A percentile compares a stretch with the other conserved stretches of the same genome.
Evolutionary conservation across 2,797 vertebrate species (phyloP).

Genomic region (Acomys russatus): DNA sequence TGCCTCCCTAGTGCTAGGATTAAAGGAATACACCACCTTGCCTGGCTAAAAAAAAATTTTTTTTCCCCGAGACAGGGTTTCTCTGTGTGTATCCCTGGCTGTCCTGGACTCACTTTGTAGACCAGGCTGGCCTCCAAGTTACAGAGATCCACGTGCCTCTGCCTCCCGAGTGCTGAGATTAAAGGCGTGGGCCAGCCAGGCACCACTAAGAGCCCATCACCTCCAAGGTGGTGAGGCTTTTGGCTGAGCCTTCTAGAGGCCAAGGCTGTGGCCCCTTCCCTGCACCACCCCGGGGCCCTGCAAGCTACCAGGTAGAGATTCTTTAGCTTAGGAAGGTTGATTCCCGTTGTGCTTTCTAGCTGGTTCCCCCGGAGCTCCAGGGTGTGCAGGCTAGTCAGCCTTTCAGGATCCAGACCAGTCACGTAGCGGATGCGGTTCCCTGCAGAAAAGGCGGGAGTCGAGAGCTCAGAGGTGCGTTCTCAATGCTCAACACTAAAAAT

Average conservation of each 20-base stretch:
- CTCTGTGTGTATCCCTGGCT: too few species aligned
- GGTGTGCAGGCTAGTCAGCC: constrained; percentile 91
- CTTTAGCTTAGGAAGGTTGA: constrained; percentile 93
- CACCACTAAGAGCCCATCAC: neutral
- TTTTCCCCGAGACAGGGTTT: too few species aligned
- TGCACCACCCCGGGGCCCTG: neutral
- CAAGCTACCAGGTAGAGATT: constrained; percentile 93
- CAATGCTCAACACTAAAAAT: neutral
- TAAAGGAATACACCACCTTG: too few species aligned
- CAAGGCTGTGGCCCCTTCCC: neutral
- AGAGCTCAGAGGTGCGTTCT: neutral
- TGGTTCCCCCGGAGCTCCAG: constrained; percentile 94
- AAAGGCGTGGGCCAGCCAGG: too few species aligned
- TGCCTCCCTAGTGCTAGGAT: too few species aligned
- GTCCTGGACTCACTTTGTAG: too few species aligned
- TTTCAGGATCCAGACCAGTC: constrained; percentile 88
- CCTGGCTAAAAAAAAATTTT: neutral
- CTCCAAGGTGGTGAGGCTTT: neutral
- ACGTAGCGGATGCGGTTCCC: constrained; percentile 92
- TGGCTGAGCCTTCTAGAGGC: neutral
- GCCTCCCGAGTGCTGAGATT: neutral
- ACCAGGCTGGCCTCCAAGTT: neutral
- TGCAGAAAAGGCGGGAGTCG: constrained; percentile 78
- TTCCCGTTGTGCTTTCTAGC: constrained; percentile 92
- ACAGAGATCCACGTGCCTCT: neutral